These are phyloP conservation scores for Porites lutea DNA, from an alignment of 64 coral and sea anemone genomes.

Conservation along the genomic window DNA sequence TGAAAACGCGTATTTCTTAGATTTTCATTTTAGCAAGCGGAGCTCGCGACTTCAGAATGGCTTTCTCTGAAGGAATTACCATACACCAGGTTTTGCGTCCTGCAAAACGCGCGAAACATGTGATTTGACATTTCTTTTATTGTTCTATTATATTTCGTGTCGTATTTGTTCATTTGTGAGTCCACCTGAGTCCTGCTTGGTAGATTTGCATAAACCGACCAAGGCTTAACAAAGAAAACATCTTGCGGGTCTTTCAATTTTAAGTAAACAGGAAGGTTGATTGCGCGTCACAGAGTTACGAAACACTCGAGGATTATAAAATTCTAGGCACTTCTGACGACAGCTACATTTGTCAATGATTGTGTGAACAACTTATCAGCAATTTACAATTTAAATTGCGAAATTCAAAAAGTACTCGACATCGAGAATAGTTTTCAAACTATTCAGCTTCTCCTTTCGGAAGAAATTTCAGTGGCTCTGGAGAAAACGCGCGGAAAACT, in stretches of 20 bases:
- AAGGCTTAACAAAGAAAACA: not conserved
- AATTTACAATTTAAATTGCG: not conserved
- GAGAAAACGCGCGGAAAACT: not conserved
- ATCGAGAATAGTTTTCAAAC: not conserved
- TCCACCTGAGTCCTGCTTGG: not conserved
- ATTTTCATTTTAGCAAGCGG: no score
- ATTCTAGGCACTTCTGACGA: not conserved
- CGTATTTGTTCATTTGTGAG: constrained; percentile 16
- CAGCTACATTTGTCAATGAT: not conserved
- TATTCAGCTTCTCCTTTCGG: no score
- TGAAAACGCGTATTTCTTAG: no score
- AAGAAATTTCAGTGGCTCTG: not conserved
- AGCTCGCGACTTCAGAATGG: no score
- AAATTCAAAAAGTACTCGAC: not conserved
- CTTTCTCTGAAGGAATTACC: not conserved
- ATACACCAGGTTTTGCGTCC: not conserved
- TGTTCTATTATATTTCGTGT: not conserved
- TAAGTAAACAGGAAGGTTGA: not conserved
- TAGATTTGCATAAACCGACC: constrained; percentile 22
- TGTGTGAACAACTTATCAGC: not conserved
- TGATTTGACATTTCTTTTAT: not conserved
- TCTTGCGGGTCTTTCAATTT: not conserved
- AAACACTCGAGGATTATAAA: constrained; percentile 18
- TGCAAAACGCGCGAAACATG: not conserved
- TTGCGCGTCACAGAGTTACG: not conserved